phyloP scores from a whole-genome alignment of 2,113 vertebrate genomes.

The Trematomus loennbergii region DNA sequence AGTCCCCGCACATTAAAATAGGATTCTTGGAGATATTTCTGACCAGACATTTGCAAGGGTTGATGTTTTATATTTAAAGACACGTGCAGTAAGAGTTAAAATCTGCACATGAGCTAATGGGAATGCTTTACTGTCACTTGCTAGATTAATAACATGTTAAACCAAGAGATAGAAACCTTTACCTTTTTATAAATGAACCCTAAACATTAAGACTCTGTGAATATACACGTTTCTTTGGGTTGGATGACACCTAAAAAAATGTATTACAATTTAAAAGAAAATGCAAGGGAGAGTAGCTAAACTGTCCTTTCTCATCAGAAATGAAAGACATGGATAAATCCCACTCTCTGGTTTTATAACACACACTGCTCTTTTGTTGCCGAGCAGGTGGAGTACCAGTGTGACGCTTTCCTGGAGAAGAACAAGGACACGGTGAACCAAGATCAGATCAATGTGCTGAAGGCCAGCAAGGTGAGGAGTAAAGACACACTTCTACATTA shows the following conservation, averaged over 20 bases:
- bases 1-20: conserved; percentile 18
- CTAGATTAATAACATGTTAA: not conserved
- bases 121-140: not conserved
- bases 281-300: not conserved
- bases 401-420: conserved; percentile 98
- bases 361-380: conserved; percentile 12
- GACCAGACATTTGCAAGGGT: conserved; percentile 9
- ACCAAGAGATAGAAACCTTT: not conserved
- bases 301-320: not conserved
- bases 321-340: not conserved
- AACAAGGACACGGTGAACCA: conserved; percentile 99
- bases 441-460: conserved; percentile 97
- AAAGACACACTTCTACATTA: not conserved
- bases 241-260: not conserved
- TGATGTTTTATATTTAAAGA: conserved; percentile 3
- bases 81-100: not conserved
- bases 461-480: conserved; percentile 93
- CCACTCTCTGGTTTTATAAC: not conserved
- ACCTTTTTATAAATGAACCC: not conserved
- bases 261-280: no score
- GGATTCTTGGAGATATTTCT: not conserved
- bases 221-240: not conserved
- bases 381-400: conserved; percentile 96
- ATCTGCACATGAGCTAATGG: not conserved
- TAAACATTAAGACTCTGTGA: not conserved